phyloP scores from a whole-genome alignment of 2,797 vertebrate species.

The Ciconia nigra region DNA sequence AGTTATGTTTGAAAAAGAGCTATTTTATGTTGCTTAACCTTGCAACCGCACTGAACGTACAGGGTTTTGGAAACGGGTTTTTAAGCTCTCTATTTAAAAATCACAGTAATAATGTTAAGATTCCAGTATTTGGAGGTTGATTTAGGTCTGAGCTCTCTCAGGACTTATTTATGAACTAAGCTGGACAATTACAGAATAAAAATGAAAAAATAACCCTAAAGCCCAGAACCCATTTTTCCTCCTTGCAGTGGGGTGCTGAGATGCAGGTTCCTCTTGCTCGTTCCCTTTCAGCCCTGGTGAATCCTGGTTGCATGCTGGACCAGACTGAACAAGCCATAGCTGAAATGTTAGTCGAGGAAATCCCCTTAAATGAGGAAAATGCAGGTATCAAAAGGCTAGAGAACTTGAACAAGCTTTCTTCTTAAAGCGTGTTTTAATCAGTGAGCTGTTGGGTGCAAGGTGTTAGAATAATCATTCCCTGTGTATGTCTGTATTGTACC shows the following conservation, averaged over 20 bases:
- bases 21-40: not conserved
- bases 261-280: not conserved
- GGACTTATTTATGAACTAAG: not conserved
- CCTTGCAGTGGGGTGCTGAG: not conserved
- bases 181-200: not conserved
- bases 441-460: not conserved
- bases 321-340: not conserved
- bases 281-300: not conserved
- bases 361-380: not conserved
- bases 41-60: not conserved
- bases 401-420: not conserved
- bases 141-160: not conserved
- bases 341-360: not conserved
- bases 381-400: not conserved
- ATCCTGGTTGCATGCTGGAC: not conserved
- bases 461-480: not conserved
- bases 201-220: not conserved
- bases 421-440: not conserved
- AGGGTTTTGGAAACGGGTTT: not conserved
- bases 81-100: not conserved
- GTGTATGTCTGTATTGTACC: rapidly evolving
- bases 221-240: not conserved
- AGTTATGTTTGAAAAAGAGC: not conserved
- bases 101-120: not conserved
- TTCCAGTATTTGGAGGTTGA: not conserved